Conservation (phyloP, 2,113 vertebrate species). For the Natator depressus region DNA sequence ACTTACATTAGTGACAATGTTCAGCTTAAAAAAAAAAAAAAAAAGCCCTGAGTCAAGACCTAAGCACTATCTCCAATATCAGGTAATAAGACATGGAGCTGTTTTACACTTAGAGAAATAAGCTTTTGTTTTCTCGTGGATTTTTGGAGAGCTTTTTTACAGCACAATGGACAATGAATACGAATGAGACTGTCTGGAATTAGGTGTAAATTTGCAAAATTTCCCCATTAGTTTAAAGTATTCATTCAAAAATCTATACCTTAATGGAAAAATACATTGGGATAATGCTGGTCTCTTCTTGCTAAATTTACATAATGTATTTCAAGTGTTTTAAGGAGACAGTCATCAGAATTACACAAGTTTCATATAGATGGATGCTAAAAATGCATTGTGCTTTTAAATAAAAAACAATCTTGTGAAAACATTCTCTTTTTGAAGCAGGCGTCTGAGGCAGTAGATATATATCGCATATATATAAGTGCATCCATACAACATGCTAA, state of each 20-base stretch:
- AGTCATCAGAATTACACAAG: slow-evolving; percentile 42
- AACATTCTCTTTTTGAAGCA: background rate
- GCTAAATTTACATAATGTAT: background rate
- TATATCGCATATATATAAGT: background rate
- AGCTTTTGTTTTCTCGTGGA: background rate
- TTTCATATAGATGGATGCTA: background rate
- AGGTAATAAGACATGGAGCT: rapidly evolving
- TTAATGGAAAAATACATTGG: background rate
- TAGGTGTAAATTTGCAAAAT: slow-evolving; percentile 14
- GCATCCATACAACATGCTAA: slow-evolving; percentile 39
- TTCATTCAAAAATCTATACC: background rate
- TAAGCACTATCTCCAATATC: background rate
- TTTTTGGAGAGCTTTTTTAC: background rate
- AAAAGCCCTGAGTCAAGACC: background rate
- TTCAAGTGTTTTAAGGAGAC: slow-evolving; percentile 43
- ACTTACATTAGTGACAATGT: background rate
- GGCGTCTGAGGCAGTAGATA: slow-evolving; percentile 36
- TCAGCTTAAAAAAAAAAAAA: background rate
- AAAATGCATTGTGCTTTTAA: background rate
- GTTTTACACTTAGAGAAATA: background rate
- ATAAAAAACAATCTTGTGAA: slow-evolving; percentile 17
- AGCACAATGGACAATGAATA: background rate
- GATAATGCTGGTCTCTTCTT: slow-evolving; percentile 8
- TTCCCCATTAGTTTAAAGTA: background rate
- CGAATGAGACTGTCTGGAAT: background rate